Evolutionary conservation across 2,113 vertebrate genomes (phyloP).

Genomic region (Pseudolaguvia tuberculata): DNA sequence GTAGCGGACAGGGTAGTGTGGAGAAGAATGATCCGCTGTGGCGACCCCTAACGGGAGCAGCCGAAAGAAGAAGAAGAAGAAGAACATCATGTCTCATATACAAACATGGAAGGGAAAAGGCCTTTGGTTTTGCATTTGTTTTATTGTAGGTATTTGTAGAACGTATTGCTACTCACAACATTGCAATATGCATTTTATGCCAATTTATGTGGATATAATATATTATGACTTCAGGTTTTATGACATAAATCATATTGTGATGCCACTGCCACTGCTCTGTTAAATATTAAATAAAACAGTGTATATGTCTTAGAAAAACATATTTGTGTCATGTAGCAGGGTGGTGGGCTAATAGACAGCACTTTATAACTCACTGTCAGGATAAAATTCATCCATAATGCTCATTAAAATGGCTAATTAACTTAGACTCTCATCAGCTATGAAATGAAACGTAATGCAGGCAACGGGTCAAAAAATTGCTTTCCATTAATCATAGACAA

Average conservation of each 20-base stretch:
- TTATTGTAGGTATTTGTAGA: too few relatives aligned
- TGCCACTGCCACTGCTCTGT: background rate
- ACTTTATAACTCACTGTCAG: background rate
- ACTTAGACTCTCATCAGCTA: conserved; percentile 32
- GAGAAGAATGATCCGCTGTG: too few relatives aligned
- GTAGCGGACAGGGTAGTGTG: too few relatives aligned
- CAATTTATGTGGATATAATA: too few relatives aligned
- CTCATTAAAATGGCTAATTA: conserved; percentile 27
- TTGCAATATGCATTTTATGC: too few relatives aligned
- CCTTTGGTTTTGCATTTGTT: too few relatives aligned
- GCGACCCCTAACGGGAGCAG: too few relatives aligned
- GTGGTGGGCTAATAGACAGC: background rate
- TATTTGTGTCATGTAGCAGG: conserved; percentile 3
- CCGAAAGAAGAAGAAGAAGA: too few relatives aligned
- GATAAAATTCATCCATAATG: background rate
- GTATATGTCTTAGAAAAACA: background rate
- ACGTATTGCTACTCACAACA: too few relatives aligned
- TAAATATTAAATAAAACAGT: background rate
- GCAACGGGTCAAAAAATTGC: conserved; percentile 40
- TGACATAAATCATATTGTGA: too few relatives aligned
- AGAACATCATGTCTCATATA: too few relatives aligned
- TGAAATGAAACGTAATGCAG: conserved; percentile 28
- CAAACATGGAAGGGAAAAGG: too few relatives aligned
- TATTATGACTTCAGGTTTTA: background rate
- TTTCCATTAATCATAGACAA: conserved; percentile 34